Evolutionary conservation across 2,797 vertebrate species (phyloP), one percentile per base, ranked within the genome.

Genomic region (Clamator glandarius): DNA sequence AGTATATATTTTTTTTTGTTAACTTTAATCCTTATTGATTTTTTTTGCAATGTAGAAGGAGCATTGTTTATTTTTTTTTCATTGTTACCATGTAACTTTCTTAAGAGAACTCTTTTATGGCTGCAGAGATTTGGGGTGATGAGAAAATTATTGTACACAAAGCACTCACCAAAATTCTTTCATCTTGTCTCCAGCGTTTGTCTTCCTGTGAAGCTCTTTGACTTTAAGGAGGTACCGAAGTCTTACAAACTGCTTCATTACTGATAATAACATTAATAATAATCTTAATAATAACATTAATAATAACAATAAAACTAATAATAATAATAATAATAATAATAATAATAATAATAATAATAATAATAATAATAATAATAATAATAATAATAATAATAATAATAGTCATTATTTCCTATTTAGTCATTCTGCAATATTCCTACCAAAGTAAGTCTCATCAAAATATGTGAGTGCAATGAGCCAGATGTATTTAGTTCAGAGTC

Each of bases 1-100:
- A n/a, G n/a, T n/a, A n/a, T n/a, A n/a, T n/a, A n/a, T n/a, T n/a
- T n/a, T n/a, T n/a, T 48, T 74, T 44, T 5, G 64, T 77, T 64
- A 4, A 8, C 6, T 51, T 2, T 72, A 39, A 42, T 33, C 3
- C 6, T 50, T 68, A 39, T 63, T 6, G 31, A 6, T 20, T 17
- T 59, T 59, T 67, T 35, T 62, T 29, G 2, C 9, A 3, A 4
- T 5, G 5, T 29, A 88, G n/a, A 83, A 58, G 15, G 3, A 74
- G 41, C 1, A 5, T 7, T 52, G 7, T 0, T 0, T 5, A n/a
- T n/a, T 17, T 42, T 78, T 28, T 7, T 2, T 16, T 74, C 21
- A 10, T 54, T 35, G 2, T 48, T 82, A 35, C 4, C 4, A 25
- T 15, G 12, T 50, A 55, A 39, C 18, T 67, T 87, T 41, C 16